phyloP scores from a whole-genome alignment of 2,113 vertebrate genomes.

The Narcine bancroftii region DNA sequence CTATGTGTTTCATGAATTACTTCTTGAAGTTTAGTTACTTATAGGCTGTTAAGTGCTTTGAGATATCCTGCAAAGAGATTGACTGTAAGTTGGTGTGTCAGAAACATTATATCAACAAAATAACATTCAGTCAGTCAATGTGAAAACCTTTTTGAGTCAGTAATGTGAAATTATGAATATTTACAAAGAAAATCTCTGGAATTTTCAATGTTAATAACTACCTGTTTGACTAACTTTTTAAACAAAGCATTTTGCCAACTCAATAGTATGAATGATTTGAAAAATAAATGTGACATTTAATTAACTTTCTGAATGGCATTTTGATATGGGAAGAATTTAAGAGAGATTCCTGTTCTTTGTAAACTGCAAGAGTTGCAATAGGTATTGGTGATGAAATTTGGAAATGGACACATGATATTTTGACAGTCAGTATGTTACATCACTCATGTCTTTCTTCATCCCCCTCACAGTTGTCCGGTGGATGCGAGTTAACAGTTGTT shows the following conservation, averaged over 20 bases:
- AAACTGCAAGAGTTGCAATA: neutral
- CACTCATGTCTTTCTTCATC: slow-evolving; percentile 39
- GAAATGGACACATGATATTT: neutral
- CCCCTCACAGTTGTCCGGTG: slow-evolving; percentile 78
- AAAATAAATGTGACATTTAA: neutral
- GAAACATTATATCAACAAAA: neutral
- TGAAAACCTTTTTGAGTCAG: neutral
- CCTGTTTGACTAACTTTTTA: neutral
- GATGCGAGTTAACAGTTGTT: slow-evolving; percentile 93
- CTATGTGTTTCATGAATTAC: too few relatives aligned
- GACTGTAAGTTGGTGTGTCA: too few relatives aligned
- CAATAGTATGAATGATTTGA: too few relatives aligned
- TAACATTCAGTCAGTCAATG: neutral
- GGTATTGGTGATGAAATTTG: neutral
- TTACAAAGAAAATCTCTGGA: neutral
- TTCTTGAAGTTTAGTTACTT: too few relatives aligned
- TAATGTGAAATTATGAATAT: neutral
- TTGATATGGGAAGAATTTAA: neutral
- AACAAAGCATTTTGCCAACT: neutral
- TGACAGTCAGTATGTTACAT: slow-evolving; percentile 35
- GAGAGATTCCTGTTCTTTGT: too few relatives aligned
- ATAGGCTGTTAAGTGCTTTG: too few relatives aligned
- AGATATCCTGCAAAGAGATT: too few relatives aligned
- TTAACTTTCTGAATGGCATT: neutral
- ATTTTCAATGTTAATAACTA: neutral